Conservation (phyloP, 2,888 invertebrate species). For the Sphaerophoria taeniata region DNA sequence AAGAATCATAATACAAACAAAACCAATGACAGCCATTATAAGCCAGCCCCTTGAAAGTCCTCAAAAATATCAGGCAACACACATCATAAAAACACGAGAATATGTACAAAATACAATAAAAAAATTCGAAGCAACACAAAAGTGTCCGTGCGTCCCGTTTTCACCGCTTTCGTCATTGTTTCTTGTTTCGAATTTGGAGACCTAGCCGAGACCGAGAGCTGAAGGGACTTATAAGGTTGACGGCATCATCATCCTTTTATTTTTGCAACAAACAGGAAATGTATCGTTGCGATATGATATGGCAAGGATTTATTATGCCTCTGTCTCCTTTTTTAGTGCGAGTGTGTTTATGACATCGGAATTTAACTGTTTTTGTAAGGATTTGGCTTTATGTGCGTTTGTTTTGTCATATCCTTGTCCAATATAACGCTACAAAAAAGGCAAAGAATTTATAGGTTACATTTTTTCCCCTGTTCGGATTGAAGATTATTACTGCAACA, state of each 20-base stretch:
- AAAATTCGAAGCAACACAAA: constrained; percentile 63
- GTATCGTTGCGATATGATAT: constrained; percentile 70
- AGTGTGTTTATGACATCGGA: constrained; percentile 71
- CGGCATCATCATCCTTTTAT: constrained; percentile 8
- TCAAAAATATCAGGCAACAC: constrained; percentile 37
- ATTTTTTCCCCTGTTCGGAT: constrained; percentile 6
- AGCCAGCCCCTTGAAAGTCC: constrained; percentile 45
- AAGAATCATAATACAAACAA: neutral
- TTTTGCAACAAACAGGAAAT: constrained; percentile 39
- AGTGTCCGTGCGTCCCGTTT: constrained; percentile 6
- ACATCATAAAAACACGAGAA: constrained; percentile 69
- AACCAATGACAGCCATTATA: constrained; percentile 38
- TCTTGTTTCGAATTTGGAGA: neutral
- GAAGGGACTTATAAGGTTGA: neutral
- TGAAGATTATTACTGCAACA: constrained; percentile 53
- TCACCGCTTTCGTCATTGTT: constrained; percentile 9
- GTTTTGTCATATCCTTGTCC: constrained; percentile 10
- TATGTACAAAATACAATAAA: constrained; percentile 66
- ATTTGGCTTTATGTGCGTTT: constrained; percentile 25
- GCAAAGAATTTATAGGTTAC: neutral
- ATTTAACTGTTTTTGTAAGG: constrained; percentile 67
- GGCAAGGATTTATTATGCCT: constrained; percentile 70
- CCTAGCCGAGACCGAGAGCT: neutral
- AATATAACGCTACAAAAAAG: constrained; percentile 16
- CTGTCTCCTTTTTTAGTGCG: constrained; percentile 51